Evolutionary conservation across 1,140 invertebrate genomes (phyloP).

Genomic region (Pygmarrhopalites habei): DNA sequence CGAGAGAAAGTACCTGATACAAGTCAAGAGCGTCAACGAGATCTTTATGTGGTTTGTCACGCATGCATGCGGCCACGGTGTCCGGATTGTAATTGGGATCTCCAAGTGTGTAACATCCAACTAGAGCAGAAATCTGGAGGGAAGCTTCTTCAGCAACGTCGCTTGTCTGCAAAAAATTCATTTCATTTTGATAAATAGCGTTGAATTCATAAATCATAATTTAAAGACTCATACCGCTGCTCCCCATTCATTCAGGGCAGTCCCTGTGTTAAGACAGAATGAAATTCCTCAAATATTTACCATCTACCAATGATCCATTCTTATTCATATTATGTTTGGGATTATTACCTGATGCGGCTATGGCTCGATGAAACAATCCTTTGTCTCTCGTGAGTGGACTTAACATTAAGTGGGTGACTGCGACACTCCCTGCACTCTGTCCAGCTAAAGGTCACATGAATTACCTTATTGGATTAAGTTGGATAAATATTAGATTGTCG

Average conservation of each 20-base stretch:
- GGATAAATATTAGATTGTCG: too few relatives aligned
- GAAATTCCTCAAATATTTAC: too few relatives aligned
- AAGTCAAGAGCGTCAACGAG: background rate
- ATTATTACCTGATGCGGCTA: background rate
- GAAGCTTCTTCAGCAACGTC: background rate
- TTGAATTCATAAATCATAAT: too few relatives aligned
- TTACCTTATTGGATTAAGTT: too few relatives aligned
- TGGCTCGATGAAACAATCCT: slow-evolving; percentile 2
- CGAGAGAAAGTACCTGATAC: slow-evolving; percentile 2
- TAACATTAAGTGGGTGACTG: slow-evolving; percentile 3
- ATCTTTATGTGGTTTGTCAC: too few relatives aligned
- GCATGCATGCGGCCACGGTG: background rate
- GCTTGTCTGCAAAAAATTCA: too few relatives aligned
- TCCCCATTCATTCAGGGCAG: slow-evolving; percentile 2
- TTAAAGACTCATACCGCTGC: too few relatives aligned
- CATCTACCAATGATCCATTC: too few relatives aligned
- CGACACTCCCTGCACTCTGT: slow-evolving; percentile 1
- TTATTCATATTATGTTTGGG: too few relatives aligned
- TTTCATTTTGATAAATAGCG: too few relatives aligned
- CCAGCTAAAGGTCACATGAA: too few relatives aligned
- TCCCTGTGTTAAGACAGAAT: too few relatives aligned
- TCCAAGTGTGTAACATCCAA: background rate
- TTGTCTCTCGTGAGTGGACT: slow-evolving; percentile 7
- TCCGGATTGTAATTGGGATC: background rate
- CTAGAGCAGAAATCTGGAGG: background rate